Evolutionary conservation across 2,113 vertebrate genomes (phyloP).

Genomic region (Sisor rabdophorus): DNA sequence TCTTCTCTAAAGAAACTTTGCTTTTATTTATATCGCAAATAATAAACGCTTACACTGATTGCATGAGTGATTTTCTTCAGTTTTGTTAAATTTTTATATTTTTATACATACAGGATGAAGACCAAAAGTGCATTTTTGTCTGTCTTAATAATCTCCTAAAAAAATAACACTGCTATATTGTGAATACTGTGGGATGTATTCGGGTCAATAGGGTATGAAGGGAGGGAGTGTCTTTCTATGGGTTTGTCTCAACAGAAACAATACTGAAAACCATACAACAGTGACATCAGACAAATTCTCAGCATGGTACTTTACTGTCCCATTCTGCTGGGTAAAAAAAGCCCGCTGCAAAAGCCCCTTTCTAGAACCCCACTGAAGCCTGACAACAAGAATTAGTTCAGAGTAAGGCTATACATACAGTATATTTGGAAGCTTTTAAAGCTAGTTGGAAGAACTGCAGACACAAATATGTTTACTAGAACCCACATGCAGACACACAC

Average conservation of each 20-base stretch:
- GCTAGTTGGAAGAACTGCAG: constrained; percentile 1
- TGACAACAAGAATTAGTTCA: constrained; percentile 5
- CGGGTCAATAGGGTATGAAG: not conserved
- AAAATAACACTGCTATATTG: not conserved
- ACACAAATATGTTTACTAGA: constrained; percentile 11
- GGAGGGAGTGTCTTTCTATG: not conserved
- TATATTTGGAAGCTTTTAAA: not conserved
- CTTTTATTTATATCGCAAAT: too few relatives aligned
- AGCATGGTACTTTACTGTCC: constrained; percentile 16
- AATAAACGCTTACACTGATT: not conserved
- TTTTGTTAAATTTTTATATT: not conserved
- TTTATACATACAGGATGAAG: not conserved
- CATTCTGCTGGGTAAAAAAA: constrained; percentile 4
- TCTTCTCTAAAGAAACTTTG: not conserved
- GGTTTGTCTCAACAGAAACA: not conserved
- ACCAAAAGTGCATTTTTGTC: not conserved
- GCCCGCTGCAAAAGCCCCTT: not conserved
- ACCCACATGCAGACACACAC: constrained; percentile 1
- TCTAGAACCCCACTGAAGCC: not conserved
- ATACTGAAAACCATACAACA: constrained; percentile 10
- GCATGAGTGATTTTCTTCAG: not conserved
- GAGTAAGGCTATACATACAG: not conserved
- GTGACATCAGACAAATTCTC: constrained; percentile 26
- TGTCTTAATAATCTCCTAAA: not conserved
- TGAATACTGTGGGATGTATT: not conserved